These are phyloP conservation scores for Drosophila recens DNA, from an alignment of 2,888 invertebrate genomes.

Conservation along the genomic window DNA sequence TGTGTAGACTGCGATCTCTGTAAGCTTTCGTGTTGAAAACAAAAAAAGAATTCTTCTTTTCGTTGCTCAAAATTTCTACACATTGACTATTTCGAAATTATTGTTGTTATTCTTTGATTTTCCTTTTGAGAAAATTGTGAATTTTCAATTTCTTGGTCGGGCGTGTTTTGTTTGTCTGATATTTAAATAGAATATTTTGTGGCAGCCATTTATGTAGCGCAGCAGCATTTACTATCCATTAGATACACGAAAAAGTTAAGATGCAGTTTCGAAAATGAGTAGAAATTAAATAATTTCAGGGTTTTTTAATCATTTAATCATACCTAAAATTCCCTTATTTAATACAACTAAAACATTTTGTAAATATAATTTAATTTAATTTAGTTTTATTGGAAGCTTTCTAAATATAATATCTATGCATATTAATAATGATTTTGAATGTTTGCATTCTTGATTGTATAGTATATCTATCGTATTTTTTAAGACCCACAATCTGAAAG, in stretches of 20 bases:
- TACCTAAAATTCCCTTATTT: too few relatives aligned
- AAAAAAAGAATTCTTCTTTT: slow-evolving; percentile 22
- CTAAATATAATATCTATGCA: too few relatives aligned
- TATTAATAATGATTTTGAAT: too few relatives aligned
- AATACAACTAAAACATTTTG: too few relatives aligned
- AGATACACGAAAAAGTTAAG: not conserved
- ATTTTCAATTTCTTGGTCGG: slow-evolving; percentile 44
- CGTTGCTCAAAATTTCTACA: slow-evolving; percentile 27
- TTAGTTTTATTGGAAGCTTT: too few relatives aligned
- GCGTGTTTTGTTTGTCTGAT: slow-evolving; percentile 46
- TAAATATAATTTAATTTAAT: too few relatives aligned
- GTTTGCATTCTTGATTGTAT: too few relatives aligned
- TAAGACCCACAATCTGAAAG: too few relatives aligned
- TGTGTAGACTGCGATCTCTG: slow-evolving; percentile 37
- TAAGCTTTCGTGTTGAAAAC: slow-evolving; percentile 56
- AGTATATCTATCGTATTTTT: too few relatives aligned
- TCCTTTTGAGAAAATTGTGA: slow-evolving; percentile 34
- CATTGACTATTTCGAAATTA: slow-evolving; percentile 53
- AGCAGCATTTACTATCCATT: slow-evolving; percentile 32
- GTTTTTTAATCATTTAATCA: not conserved
- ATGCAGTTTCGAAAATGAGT: not conserved
- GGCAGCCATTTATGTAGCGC: slow-evolving; percentile 47
- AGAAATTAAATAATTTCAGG: not conserved
- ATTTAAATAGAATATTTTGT: slow-evolving; percentile 53
- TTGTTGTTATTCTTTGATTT: slow-evolving; percentile 24